phyloP scores from a whole-genome alignment of 2,888 invertebrate genomes.

The Nephrotoma appendiculata region DNA sequence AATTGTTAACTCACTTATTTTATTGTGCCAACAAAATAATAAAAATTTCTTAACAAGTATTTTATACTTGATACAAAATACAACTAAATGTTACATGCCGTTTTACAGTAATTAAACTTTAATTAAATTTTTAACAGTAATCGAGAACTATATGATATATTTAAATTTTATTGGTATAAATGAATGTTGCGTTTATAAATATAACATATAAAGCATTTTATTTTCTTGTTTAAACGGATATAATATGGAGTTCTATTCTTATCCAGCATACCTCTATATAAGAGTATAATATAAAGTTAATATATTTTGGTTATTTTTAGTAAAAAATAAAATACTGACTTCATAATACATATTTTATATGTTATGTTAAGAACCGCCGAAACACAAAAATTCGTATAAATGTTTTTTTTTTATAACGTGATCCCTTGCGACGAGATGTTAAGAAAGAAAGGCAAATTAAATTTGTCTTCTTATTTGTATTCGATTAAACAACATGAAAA shows the following conservation, averaged over 20 bases:
- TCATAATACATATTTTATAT: background rate
- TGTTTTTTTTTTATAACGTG: background rate
- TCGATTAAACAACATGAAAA: background rate
- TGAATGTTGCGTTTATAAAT: background rate
- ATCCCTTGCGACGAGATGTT: background rate
- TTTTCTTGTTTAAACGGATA: background rate
- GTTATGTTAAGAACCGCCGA: background rate
- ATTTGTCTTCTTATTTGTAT: background rate
- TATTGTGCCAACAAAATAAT: background rate
- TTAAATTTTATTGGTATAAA: background rate
- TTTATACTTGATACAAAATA: background rate
- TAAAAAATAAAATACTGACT: background rate
- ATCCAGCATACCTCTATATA: background rate
- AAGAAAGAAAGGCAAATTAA: background rate
- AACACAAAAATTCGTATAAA: background rate
- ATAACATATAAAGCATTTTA: background rate
- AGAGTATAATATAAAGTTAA: background rate
- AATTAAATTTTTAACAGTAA: background rate
- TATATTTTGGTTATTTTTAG: background rate
- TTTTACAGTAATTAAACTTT: background rate
- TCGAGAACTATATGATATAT: background rate
- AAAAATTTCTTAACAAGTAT: background rate
- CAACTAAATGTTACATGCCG: background rate
- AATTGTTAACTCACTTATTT: background rate
- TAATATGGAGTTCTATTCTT: background rate